phyloP scores from a whole-genome alignment of 2,888 invertebrate species.

The Itoplectis maculator region DNA sequence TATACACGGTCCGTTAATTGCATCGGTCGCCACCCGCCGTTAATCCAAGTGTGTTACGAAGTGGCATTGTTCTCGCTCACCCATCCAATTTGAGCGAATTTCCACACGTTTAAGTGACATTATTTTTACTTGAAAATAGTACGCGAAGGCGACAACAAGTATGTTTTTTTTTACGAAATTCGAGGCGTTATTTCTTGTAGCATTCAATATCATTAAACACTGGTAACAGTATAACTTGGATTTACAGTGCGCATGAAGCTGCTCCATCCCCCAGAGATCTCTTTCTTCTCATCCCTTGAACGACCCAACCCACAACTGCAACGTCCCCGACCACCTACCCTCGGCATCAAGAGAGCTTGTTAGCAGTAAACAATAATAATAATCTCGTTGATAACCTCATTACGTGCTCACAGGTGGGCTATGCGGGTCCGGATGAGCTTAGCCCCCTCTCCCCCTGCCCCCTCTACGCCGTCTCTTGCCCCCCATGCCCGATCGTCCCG shows the following conservation, averaged over 20 bases:
- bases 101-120: too few species aligned
- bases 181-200: too few species aligned
- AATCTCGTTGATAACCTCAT: conserved; percentile 80
- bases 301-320: conserved; percentile 1
- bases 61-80: not conserved
- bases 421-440: conserved; percentile 55
- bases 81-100: not conserved
- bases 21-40: conserved; percentile 51
- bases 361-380: conserved; percentile 81
- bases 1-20: conserved; percentile 51
- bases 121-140: too few species aligned
- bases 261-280: conserved; percentile 1
- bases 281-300: conserved; percentile 20
- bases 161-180: not conserved
- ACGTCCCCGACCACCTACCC: conserved; percentile 1
- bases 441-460: conserved; percentile 46
- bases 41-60: not conserved
- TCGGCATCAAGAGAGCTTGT: conserved; percentile 74
- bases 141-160: too few species aligned
- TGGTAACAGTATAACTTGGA: not conserved
- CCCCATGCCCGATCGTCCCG: conserved; percentile 64
- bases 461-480: conserved; percentile 33
- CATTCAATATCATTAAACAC: not conserved
- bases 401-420: conserved; percentile 68
- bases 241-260: not conserved